These are phyloP conservation scores for Podocnemis expansa DNA, from an alignment of 2,113 vertebrate genomes.

Conservation along the genomic window DNA sequence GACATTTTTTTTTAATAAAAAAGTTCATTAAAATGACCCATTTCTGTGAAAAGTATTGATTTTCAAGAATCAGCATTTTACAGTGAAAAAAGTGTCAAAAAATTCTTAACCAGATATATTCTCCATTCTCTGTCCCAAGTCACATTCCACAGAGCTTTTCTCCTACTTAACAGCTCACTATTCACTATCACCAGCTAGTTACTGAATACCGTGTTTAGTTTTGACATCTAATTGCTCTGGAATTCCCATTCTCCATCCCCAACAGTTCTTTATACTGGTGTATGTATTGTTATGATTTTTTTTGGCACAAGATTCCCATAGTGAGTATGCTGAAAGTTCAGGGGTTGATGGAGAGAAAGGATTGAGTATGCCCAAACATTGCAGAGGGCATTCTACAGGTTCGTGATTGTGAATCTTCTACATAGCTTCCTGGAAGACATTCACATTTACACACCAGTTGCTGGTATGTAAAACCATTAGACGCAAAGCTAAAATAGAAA, in stretches of 20 bases:
- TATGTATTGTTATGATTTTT: accelerated
- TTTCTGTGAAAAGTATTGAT: background rate
- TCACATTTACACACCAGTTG: background rate
- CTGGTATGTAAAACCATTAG: background rate
- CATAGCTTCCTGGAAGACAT: constrained; percentile 1
- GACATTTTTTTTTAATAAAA: background rate
- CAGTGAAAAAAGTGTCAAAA: background rate
- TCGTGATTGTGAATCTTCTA: background rate
- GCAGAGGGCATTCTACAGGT: background rate
- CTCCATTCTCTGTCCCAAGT: background rate
- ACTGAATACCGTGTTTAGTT: background rate
- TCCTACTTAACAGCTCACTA: accelerated
- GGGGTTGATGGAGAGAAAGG: background rate
- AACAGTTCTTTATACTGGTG: background rate
- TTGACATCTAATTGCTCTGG: accelerated
- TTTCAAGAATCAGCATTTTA: background rate
- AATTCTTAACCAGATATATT: background rate
- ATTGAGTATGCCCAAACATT: accelerated
- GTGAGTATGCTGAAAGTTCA: background rate
- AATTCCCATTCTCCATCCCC: background rate
- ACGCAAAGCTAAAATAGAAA: constrained; percentile 40
- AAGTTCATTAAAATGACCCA: background rate
- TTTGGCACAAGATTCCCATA: background rate
- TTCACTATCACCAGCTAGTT: background rate
- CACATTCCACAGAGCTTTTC: accelerated